Conservation (phyloP, 2,888 invertebrate genomes). For the Brenthis ino region DNA sequence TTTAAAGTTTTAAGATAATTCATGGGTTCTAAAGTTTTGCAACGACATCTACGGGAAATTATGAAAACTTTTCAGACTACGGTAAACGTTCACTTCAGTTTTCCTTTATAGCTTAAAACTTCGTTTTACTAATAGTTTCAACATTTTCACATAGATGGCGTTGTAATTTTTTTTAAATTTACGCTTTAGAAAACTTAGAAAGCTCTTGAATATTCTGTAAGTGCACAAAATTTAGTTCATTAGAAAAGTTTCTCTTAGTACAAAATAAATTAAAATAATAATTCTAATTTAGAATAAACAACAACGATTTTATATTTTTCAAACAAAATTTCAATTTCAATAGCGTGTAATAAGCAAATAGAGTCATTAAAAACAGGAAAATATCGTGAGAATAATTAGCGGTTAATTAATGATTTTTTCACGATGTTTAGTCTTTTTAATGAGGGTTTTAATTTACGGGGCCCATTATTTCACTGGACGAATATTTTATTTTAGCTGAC, state of each 20-base stretch:
- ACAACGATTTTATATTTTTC: no score
- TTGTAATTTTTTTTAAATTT: neutral
- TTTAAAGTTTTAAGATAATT: no score
- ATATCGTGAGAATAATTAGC: conserved; percentile 50
- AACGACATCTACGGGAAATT: no score
- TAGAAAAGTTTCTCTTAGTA: no score
- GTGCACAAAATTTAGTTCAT: no score
- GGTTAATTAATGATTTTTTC: conserved; percentile 50
- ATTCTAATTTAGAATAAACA: no score
- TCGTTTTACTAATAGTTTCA: neutral
- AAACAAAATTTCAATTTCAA: neutral
- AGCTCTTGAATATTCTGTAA: no score
- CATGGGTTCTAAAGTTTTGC: no score
- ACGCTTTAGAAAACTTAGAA: neutral
- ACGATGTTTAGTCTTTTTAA: conserved; percentile 57
- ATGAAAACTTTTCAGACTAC: no score
- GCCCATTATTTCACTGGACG: conserved; percentile 70
- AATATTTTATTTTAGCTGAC: conserved; percentile 67
- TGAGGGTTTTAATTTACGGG: conserved; percentile 66
- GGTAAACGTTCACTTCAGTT: no score
- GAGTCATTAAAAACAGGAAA: conserved; percentile 35
- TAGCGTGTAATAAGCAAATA: neutral
- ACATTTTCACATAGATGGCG: conserved; percentile 7
- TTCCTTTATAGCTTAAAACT: no score
- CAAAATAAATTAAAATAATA: no score